These are phyloP conservation scores for Drosophila sproati DNA, from an alignment of 1,140 invertebrate species.

Conservation along the genomic window DNA sequence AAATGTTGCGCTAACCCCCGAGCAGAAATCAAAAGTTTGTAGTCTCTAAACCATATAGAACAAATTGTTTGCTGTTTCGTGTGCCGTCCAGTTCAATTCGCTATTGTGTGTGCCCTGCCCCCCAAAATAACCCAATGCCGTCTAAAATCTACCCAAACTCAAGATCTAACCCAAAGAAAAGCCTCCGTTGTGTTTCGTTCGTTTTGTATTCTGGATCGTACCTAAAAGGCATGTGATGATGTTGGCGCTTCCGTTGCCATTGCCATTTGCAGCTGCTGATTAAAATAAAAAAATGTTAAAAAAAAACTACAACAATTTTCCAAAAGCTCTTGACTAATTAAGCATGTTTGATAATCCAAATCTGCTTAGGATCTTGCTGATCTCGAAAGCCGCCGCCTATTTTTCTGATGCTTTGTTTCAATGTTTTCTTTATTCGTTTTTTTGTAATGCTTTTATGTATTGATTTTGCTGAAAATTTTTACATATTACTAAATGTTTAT, in stretches of 20 bases:
- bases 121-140: neutral
- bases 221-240: slow-evolving; percentile 71
- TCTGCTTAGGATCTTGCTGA: slow-evolving; percentile 33
- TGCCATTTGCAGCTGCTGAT: slow-evolving; percentile 51
- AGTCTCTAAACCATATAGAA: slow-evolving; percentile 67
- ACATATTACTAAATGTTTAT: slow-evolving; percentile 17
- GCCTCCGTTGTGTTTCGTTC: slow-evolving; percentile 45
- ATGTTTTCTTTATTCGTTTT: slow-evolving; percentile 34
- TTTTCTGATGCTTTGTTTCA: slow-evolving; percentile 48
- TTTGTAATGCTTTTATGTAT: slow-evolving; percentile 20
- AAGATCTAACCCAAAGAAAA: slow-evolving; percentile 52
- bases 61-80: slow-evolving; percentile 44
- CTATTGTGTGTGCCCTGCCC: neutral
- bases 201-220: slow-evolving; percentile 82
- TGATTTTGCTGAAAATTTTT: neutral
- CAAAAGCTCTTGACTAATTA: slow-evolving; percentile 62
- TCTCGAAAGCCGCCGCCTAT: slow-evolving; percentile 17
- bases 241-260: slow-evolving; percentile 7
- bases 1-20: slow-evolving; percentile 77
- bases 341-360: slow-evolving; percentile 51
- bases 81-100: neutral
- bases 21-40: slow-evolving; percentile 73
- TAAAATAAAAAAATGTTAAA: slow-evolving; percentile 54
- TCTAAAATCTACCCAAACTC: slow-evolving; percentile 7
- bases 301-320: neutral